Conservation (phyloP, 2,113 vertebrate species). For the Brachyhypopomus gauderio region DNA sequence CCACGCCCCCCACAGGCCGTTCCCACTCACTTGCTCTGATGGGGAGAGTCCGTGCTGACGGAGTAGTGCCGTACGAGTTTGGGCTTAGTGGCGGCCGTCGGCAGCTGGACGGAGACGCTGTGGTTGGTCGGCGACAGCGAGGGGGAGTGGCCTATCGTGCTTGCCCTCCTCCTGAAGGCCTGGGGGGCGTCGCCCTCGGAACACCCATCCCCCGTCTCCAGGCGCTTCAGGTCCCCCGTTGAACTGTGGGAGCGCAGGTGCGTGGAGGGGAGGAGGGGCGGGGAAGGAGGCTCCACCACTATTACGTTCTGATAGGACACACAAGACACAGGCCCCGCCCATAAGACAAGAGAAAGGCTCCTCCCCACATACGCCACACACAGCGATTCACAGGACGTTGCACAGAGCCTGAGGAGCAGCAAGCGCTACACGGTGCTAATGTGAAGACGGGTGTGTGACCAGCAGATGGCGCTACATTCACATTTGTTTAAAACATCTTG, state of each 20-base stretch:
- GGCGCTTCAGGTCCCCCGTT: constrained; percentile 76
- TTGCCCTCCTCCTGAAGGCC: constrained; percentile 83
- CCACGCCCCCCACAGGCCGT: not conserved
- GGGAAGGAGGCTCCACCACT: constrained; percentile 58
- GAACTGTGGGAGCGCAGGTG: constrained; percentile 79
- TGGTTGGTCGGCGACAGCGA: constrained; percentile 64
- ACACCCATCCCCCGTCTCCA: constrained; percentile 57
- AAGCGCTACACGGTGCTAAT: no score
- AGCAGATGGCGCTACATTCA: no score
- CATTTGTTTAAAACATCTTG: no score
- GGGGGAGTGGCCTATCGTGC: constrained; percentile 87
- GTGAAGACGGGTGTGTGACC: no score
- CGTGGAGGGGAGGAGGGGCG: constrained; percentile 61
- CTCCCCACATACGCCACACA: no score
- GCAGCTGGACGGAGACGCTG: constrained; percentile 66
- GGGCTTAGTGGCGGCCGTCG: constrained; percentile 76
- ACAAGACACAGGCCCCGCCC: no score
- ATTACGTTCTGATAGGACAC: constrained; percentile 47
- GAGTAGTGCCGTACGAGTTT: constrained; percentile 96
- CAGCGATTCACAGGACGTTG: no score
- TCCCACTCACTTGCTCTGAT: constrained; percentile 81
- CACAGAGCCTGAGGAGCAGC: no score
- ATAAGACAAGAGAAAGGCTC: not conserved
- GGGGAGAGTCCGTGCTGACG: constrained; percentile 93
- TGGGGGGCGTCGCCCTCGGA: constrained; percentile 54